Evolutionary conservation across 2,888 invertebrate genomes (phyloP).

Genomic region (Yponomeuta malinellus): DNA sequence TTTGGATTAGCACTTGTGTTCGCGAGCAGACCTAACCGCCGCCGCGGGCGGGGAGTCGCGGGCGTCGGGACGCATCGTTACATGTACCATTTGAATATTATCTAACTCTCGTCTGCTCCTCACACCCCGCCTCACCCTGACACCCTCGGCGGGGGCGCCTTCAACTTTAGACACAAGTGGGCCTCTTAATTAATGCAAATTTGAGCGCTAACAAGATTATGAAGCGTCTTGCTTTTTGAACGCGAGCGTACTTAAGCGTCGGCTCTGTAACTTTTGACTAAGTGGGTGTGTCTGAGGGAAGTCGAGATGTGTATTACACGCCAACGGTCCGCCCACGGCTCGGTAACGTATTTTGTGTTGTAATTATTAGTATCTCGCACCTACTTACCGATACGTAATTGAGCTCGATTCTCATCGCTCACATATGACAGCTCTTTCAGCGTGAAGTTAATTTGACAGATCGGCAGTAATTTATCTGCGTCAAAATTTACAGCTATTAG

Average conservation of each 20-base stretch:
- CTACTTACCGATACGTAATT: neutral
- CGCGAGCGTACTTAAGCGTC: constrained; percentile 42
- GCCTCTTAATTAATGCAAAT: constrained; percentile 76
- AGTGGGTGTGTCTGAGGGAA: constrained; percentile 40
- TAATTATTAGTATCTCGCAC: neutral
- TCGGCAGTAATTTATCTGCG: neutral
- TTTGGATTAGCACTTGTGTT: neutral
- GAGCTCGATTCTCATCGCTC: neutral
- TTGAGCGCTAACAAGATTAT: constrained; percentile 76
- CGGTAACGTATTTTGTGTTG: neutral
- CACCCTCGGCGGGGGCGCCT: constrained; percentile 22
- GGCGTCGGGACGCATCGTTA: constrained; percentile 61
- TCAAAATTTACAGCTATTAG: neutral
- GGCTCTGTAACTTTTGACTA: constrained; percentile 33
- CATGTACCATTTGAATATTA: constrained; percentile 77
- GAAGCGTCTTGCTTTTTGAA: constrained; percentile 69
- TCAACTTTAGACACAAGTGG: constrained; percentile 58
- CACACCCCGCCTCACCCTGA: constrained; percentile 26
- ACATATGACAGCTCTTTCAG: neutral
- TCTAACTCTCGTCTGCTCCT: constrained; percentile 44
- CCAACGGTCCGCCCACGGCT: neutral
- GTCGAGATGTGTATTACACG: constrained; percentile 10
- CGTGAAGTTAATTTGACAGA: too few species aligned
- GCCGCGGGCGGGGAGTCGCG: constrained; percentile 63
- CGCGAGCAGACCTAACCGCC: constrained; percentile 61